Conservation (phyloP, 2,888 invertebrate species). For the Mystacides longicornis region DNA sequence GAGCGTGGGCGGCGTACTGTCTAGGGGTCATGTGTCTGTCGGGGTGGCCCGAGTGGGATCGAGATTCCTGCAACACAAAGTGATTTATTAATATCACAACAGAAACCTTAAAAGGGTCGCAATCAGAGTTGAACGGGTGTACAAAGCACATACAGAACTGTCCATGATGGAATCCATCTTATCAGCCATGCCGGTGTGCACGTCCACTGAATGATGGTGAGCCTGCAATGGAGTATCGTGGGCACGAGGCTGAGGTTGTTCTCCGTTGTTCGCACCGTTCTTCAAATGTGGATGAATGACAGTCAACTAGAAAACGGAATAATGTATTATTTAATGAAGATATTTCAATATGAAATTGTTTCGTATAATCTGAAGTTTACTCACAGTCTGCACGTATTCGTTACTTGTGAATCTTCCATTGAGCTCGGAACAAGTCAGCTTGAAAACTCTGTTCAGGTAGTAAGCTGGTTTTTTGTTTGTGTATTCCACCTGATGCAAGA, state of each 20-base stretch:
- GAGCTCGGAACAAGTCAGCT: slow-evolving; percentile 89
- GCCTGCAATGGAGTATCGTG: slow-evolving; percentile 24
- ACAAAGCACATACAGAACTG: slow-evolving; percentile 28
- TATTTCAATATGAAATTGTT: not conserved
- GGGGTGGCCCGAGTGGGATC: slow-evolving; percentile 26
- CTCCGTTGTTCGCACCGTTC: slow-evolving; percentile 22
- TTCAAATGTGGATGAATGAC: slow-evolving; percentile 79
- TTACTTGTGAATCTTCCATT: slow-evolving; percentile 92
- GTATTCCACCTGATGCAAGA: slow-evolving; percentile 77
- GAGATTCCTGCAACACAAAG: slow-evolving; percentile 6
- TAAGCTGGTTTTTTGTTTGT: slow-evolving; percentile 95
- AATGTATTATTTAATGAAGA: not conserved
- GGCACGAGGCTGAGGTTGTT: slow-evolving; percentile 32
- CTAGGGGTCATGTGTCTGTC: slow-evolving; percentile 37
- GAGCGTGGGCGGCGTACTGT: slow-evolving; percentile 53
- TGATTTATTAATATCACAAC: not conserved
- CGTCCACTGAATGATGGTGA: slow-evolving; percentile 35
- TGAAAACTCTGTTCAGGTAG: slow-evolving; percentile 91
- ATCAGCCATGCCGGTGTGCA: slow-evolving; percentile 42
- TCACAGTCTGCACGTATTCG: slow-evolving; percentile 87
- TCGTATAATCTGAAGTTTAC: not conserved
- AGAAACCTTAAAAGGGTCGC: not conserved
- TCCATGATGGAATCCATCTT: slow-evolving; percentile 42
- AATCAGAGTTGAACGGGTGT: not conserved
- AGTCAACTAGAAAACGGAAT: slow-evolving; percentile 54